Evolutionary conservation across 1,140 invertebrate genomes (phyloP).

Genomic region (Cydia pomonella): DNA sequence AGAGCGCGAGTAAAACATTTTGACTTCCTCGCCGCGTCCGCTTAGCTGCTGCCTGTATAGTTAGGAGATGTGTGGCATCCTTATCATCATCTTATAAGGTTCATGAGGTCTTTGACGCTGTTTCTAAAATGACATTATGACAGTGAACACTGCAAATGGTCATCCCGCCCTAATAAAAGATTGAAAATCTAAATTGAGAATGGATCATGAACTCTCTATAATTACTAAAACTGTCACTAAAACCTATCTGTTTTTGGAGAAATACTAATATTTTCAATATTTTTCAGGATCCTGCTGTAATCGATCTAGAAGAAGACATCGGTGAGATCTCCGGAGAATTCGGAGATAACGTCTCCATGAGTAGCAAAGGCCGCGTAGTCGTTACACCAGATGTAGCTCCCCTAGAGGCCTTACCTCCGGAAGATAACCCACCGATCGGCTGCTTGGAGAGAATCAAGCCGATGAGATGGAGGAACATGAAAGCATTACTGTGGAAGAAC

Average conservation of each 20-base stretch:
- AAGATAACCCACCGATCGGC: conserved; percentile 78
- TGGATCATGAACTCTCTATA: no score
- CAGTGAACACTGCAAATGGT: no score
- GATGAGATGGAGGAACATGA: conserved; percentile 86
- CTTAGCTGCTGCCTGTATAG: no score
- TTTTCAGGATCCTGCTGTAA: conserved; percentile 81
- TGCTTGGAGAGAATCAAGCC: conserved; percentile 84
- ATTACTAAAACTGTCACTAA: no score
- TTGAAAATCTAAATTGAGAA: no score
- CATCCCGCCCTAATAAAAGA: no score
- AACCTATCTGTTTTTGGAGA: not conserved
- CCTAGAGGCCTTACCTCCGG: conserved; percentile 82
- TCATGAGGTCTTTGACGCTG: no score
- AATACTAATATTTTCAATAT: conserved; percentile 33
- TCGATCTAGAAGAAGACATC: conserved; percentile 83
- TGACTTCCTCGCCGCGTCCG: no score
- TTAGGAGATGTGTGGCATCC: no score
- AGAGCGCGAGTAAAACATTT: no score
- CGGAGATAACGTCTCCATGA: conserved; percentile 90
- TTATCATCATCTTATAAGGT: no score
- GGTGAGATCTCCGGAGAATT: conserved; percentile 92
- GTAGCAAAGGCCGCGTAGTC: conserved; percentile 83
- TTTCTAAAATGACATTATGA: not conserved
- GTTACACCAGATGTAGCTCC: conserved; percentile 74
- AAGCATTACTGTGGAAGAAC: conserved; percentile 95